These are phyloP conservation scores for Troides aeacus DNA, from an alignment of 2,888 invertebrate genomes.

Conservation along the genomic window DNA sequence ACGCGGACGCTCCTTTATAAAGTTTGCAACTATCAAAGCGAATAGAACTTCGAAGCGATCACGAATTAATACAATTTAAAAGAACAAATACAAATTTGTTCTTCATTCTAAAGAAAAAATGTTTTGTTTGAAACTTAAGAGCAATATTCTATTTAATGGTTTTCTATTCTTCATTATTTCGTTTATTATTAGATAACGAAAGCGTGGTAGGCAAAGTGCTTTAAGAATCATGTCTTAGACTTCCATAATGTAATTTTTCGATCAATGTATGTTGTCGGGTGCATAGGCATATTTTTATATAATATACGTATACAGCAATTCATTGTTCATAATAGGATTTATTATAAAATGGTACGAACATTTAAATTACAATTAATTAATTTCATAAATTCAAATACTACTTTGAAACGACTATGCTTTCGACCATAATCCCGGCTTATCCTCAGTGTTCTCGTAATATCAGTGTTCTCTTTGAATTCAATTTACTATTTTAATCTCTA, in stretches of 20 bases:
- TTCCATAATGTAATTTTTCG: neutral
- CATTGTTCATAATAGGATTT: constrained; percentile 1
- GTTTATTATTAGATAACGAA: neutral
- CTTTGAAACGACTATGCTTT: neutral
- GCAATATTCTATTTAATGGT: neutral
- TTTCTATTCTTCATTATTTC: neutral
- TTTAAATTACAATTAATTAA: neutral
- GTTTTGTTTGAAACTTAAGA: constrained; percentile 4
- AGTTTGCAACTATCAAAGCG: constrained; percentile 1
- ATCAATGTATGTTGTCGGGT: neutral
- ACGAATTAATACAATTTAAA: constrained; percentile 3
- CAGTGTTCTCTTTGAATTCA: neutral
- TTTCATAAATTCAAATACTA: constrained; percentile 6
- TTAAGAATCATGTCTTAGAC: neutral
- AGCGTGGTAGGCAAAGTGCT: neutral
- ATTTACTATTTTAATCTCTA: neutral
- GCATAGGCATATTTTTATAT: neutral
- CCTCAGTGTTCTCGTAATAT: neutral
- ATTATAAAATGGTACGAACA: neutral
- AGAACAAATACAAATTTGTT: neutral
- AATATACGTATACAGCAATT: neutral
- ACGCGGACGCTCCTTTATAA: neutral
- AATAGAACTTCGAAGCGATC: constrained; percentile 10
- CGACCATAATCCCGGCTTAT: constrained; percentile 2
- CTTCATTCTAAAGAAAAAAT: too few species aligned